phyloP scores from a whole-genome alignment of 35 echinoderm and acorn worm genomes.

The Acanthaster planci region DNA sequence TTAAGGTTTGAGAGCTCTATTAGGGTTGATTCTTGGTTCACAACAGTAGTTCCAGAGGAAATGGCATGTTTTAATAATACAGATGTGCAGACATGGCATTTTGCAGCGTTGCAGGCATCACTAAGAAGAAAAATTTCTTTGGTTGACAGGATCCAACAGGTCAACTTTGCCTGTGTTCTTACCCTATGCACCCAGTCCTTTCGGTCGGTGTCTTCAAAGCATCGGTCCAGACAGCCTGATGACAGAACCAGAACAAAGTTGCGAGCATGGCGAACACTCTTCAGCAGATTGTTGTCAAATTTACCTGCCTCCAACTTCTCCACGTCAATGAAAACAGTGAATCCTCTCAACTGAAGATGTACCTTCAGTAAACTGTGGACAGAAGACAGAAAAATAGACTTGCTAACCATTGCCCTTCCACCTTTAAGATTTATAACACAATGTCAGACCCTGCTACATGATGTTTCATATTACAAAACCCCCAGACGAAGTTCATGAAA shows the following conservation, averaged over 20 bases:
- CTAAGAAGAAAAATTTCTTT: too few species aligned
- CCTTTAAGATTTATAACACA: neutral
- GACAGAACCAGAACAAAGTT: slow-evolving; percentile 96
- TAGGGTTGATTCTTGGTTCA: too few species aligned
- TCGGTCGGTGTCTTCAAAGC: slow-evolving; percentile 81
- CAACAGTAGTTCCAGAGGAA: too few species aligned
- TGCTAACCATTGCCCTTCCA: neutral
- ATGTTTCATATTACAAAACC: too few species aligned
- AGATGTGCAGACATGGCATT: too few species aligned
- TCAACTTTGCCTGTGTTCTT: slow-evolving; percentile 23
- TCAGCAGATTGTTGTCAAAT: slow-evolving; percentile 99
- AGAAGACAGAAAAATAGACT: neutral
- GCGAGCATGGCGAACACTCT: slow-evolving; percentile 83
- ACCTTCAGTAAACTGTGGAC: slow-evolving; percentile 90
- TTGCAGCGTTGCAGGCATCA: too few species aligned
- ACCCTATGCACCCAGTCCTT: slow-evolving; percentile 99
- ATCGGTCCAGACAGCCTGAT: slow-evolving; percentile 70
- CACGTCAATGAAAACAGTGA: slow-evolving; percentile 98
- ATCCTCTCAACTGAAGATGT: slow-evolving; percentile 88
- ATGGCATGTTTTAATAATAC: too few species aligned
- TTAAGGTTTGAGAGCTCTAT: too few species aligned
- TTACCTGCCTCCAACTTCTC: slow-evolving; percentile 99
- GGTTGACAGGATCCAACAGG: too few species aligned
- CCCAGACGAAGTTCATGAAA: too few species aligned
- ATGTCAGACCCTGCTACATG: neutral